These are phyloP conservation scores for Mormyrops boulengeri DNA, from an alignment of 2,797 vertebrate species.

Conservation along the genomic window DNA sequence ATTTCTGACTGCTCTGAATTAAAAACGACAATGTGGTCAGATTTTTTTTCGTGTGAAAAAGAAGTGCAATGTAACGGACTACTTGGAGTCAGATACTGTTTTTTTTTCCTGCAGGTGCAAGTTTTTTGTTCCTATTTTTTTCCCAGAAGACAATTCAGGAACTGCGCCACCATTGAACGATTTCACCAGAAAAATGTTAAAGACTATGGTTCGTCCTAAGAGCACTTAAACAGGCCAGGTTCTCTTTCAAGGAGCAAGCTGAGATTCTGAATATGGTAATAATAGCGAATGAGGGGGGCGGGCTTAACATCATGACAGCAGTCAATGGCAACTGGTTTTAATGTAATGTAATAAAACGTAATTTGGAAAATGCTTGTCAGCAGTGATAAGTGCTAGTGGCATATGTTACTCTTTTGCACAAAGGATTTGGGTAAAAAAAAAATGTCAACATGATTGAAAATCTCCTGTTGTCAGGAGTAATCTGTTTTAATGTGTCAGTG, in stretches of 20 bases:
- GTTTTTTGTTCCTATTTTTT: constrained; percentile 29
- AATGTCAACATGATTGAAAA: constrained; percentile 35
- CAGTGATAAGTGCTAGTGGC: constrained; percentile 26
- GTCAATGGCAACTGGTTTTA: constrained; percentile 34
- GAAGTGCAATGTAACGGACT: constrained; percentile 39
- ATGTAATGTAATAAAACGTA: constrained; percentile 38
- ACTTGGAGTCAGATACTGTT: constrained; percentile 37
- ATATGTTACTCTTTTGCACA: constrained; percentile 46
- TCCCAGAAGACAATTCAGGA: constrained; percentile 32
- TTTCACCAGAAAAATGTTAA: constrained; percentile 15
- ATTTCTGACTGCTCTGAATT: constrained; percentile 40
- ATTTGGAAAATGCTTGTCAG: constrained; percentile 33
- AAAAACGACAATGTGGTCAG: constrained; percentile 17
- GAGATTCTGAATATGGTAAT: constrained; percentile 23
- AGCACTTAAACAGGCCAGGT: constrained; percentile 45
- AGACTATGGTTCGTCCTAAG: constrained; percentile 20
- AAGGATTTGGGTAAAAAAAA: constrained; percentile 28
- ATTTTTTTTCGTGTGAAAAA: constrained; percentile 27
- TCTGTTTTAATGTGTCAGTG: constrained; percentile 42
- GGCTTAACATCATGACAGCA: constrained; percentile 25
- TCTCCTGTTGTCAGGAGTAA: constrained; percentile 38
- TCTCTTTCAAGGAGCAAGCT: constrained; percentile 29
- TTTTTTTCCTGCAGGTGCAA: constrained; percentile 35
- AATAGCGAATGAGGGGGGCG: not conserved
- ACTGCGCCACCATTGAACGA: constrained; percentile 28